Evolutionary conservation across 2,113 vertebrate genomes (phyloP), one percentile per base, ranked within the genome.

Genomic region (Lagenorhynchus albirostris): DNA sequence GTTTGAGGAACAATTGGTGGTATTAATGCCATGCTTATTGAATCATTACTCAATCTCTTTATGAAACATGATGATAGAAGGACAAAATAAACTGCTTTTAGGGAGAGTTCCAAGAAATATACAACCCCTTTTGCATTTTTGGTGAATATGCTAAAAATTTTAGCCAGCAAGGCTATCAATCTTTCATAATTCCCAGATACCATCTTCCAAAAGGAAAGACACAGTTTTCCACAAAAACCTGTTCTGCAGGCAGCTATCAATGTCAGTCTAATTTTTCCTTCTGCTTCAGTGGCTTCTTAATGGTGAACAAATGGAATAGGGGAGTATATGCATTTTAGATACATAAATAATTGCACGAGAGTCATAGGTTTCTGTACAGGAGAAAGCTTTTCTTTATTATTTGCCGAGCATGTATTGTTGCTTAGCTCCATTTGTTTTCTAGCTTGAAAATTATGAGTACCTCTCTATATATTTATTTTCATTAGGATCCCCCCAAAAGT

Each of bases 11-110:
- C 4, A 76, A 63, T 47, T 80, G 74, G 63, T 90, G 25, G 14
- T 68, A 92, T 79, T 87, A 96, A 95, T 68, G 55, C 3, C 50
- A 36, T 63, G 26, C 26, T 55, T 89, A 62, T 26, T 73, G 26
- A 89, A 81, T 76, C 23, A 70, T 82, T 14, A 83, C 12, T 82
- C 14, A 31, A 74, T 5, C 14, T 81, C 38, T 94, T 73, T 65
- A 71, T 91, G 53, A 96, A 96, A 89, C 17, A 81, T n/a, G 50
- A 76, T 68, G 85, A 85, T 29, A 67, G 65, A 94, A 81, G 33
- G n/a, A 73, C 29, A 63, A 85, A 94, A 77, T 55, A 47, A 81
- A 50, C 31, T 73, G 41, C 4, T 92, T 89, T 91, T 44, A 77
- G 33, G 31, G 9, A 89, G 7, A 47, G 18, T 6, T 70, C 9